phyloP scores from a whole-genome alignment of 2,888 invertebrate species.

The Lithophane leautieri region DNA sequence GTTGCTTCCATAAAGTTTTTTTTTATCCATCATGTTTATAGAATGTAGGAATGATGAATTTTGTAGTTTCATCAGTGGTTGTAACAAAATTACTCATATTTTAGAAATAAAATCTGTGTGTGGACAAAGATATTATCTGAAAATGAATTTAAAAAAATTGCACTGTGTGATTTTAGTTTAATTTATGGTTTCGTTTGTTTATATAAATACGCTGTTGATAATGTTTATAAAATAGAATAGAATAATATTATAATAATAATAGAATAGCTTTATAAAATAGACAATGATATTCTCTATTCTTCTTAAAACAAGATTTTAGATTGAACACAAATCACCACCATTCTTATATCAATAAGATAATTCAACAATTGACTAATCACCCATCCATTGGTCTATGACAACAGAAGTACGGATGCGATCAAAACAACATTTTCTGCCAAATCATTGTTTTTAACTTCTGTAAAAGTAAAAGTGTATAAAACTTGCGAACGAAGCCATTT shows the following conservation, averaged over 20 bases:
- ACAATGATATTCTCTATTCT: background rate
- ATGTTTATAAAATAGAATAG: background rate
- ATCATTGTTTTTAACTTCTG: slow-evolving; percentile 37
- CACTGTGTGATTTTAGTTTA: background rate
- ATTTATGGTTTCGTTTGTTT: background rate
- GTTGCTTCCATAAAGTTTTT: background rate
- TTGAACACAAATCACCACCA: background rate
- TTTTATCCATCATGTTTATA: background rate
- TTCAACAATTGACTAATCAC: background rate
- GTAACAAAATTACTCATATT: too few species aligned
- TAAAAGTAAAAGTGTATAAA: slow-evolving; percentile 43
- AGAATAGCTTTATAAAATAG: background rate
- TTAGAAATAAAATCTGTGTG: background rate
- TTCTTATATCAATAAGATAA: background rate
- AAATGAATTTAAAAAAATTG: too few species aligned
- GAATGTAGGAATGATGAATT: background rate
- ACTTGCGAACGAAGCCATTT: slow-evolving; percentile 10
- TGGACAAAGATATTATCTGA: background rate
- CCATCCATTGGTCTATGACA: slow-evolving; percentile 16
- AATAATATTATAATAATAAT: too few species aligned
- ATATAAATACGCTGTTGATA: background rate
- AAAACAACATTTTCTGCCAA: slow-evolving; percentile 23
- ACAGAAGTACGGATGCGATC: background rate
- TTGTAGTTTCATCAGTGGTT: background rate
- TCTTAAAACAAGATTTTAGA: background rate